These are phyloP conservation scores for Lordiphosa andalusiaca DNA, from an alignment of 2,888 invertebrate species.

Conservation along the genomic window DNA sequence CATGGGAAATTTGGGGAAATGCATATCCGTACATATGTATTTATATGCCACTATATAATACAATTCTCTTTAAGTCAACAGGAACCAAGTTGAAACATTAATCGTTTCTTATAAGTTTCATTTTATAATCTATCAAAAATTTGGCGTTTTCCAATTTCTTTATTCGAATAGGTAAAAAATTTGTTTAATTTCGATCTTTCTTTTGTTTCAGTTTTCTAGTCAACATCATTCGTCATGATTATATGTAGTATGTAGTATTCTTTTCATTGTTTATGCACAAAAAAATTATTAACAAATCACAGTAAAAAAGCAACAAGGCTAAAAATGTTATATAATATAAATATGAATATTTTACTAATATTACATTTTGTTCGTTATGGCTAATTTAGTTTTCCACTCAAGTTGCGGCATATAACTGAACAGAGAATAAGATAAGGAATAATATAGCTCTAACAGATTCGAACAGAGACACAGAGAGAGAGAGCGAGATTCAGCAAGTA, in stretches of 20 bases:
- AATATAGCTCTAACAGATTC: neutral
- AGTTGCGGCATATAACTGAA: conserved; percentile 11
- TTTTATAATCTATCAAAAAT: conserved; percentile 39
- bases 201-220: conserved; percentile 31
- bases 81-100: conserved; percentile 63
- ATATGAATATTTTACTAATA: conserved; percentile 8
- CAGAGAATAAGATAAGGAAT: neutral
- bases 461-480: neutral
- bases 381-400: conserved; percentile 6
- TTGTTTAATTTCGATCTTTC: conserved; percentile 47
- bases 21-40: neutral
- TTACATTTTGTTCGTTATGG: conserved; percentile 24
- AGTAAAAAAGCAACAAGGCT: conserved; percentile 71
- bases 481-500: conserved; percentile 17
- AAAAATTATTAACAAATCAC: conserved; percentile 68
- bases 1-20: neutral
- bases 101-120: conserved; percentile 24
- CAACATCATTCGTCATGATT: conserved; percentile 37
- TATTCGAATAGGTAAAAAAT: conserved; percentile 18
- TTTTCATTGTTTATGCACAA: conserved; percentile 48
- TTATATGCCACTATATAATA: conserved; percentile 39
- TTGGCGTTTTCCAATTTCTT: conserved; percentile 37
- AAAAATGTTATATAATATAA: conserved; percentile 37
- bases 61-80: conserved; percentile 51
- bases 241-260: conserved; percentile 20